A percentile compares a stretch with the other conserved stretches of the same genome.
phyloP scores from a whole-genome alignment of 2,888 invertebrate species.

The Allygus modestus region DNA sequence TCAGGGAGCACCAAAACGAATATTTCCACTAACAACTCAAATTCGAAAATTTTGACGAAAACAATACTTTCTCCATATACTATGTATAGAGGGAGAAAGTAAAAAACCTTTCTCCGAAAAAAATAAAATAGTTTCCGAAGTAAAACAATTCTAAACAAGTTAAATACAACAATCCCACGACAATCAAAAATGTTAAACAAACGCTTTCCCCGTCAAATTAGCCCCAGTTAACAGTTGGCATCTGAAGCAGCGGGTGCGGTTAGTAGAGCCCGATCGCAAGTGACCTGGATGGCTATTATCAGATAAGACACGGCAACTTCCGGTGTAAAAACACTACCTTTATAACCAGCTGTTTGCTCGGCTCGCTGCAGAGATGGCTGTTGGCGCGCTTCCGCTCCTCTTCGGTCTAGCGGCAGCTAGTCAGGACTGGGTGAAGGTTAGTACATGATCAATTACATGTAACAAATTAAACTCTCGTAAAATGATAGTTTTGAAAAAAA shows the following conservation, averaged over 20 bases:
- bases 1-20: too few relatives aligned
- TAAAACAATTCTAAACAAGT: too few relatives aligned
- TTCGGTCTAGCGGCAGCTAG: conserved; percentile 51
- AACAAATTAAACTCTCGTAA: neutral
- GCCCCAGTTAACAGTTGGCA: conserved; percentile 26
- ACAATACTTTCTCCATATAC: too few relatives aligned
- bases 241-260: conserved; percentile 10
- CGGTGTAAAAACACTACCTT: conserved; percentile 32
- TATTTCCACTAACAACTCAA: too few relatives aligned
- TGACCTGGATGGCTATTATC: conserved; percentile 40
- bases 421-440: conserved; percentile 49
- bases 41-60: too few relatives aligned
- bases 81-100: too few relatives aligned
- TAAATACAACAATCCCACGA: neutral
- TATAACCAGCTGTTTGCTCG: conserved; percentile 45
- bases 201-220: conserved; percentile 41
- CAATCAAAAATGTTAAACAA: conserved; percentile 12
- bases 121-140: too few relatives aligned
- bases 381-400: conserved; percentile 34
- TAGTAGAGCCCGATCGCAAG: conserved; percentile 37
- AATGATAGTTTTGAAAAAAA: neutral
- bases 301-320: conserved; percentile 38
- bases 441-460: neutral
- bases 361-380: conserved; percentile 41
- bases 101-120: too few relatives aligned